Conservation (phyloP, 2,888 invertebrate species). For the Sesamia inferens region DNA sequence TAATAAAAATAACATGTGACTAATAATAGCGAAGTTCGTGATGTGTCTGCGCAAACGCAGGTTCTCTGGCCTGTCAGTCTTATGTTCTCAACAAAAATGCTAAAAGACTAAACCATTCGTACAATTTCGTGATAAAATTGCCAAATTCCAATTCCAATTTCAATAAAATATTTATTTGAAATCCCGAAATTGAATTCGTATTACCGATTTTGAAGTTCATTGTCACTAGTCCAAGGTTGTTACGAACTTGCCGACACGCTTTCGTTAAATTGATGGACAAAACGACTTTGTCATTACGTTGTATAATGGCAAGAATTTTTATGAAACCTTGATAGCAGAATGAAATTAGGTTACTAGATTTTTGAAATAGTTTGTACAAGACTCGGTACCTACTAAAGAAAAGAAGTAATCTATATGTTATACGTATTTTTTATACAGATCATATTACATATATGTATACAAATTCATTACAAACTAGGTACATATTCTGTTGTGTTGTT, state of each 20-base stretch:
- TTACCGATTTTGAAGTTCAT: conserved; percentile 62
- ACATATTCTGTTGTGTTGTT: not conserved
- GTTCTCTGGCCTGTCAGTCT: not conserved
- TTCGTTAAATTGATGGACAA: conserved; percentile 59
- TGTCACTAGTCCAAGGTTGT: conserved; percentile 61
- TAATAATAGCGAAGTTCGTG: not conserved
- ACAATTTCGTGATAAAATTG: conserved; percentile 23
- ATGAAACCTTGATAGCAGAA: conserved; percentile 18
- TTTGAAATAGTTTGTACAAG: conserved; percentile 6
- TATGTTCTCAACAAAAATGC: not conserved
- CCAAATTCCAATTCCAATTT: conserved; percentile 32
- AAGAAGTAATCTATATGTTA: not conserved
- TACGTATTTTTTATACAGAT: not conserved
- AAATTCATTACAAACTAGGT: not conserved
- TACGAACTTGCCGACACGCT: conserved; percentile 58
- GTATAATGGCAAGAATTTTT: conserved; percentile 49
- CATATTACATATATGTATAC: not conserved
- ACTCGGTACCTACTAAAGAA: not conserved
- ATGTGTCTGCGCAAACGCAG: not conserved
- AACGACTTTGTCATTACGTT: conserved; percentile 59
- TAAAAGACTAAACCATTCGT: conserved; percentile 4
- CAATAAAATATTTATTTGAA: conserved; percentile 42
- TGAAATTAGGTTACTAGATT: conserved; percentile 22
- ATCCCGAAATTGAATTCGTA: conserved; percentile 49
- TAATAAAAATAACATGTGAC: conserved; percentile 1